Base-by-base conservation (phyloP, 2,888 invertebrate species). In the Digitonthophagus gazella region DNA sequence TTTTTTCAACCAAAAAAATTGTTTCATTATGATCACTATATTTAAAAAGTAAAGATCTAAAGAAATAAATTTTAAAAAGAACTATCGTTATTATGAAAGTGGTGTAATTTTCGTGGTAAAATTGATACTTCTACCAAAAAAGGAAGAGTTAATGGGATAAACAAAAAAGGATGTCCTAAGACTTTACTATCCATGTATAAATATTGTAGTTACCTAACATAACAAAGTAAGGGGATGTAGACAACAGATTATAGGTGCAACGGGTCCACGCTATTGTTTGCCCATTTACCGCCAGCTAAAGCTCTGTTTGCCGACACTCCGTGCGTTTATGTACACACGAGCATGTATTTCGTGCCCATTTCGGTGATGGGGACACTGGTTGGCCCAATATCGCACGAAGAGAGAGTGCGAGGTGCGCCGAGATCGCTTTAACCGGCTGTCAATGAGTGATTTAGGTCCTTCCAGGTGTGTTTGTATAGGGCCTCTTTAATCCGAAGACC, bases 251-350 rank as follows among this genome's bases (percentile, higher is more conserved):
- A 81, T 77, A 77, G 76, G 78, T 78, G 79, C 78, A 78, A 78
- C 77, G 78, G 79, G 77, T 76, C 76, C 75, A 66, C 57, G 71
- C 74, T 76, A 78, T 81, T 82, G 81, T 82, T 82, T 82, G 81
- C 77, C 81, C 82, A 82, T 82, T 82, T 81, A 80, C 81, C 81
- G 82, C 81, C 81, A 81, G 80, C 80, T 82, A 81, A 80, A 80
- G 79, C 74, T 76, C 76, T 81, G 80, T 81, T 81, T 81, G 78
- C 80, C 72, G 78, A 80, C 78, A 80, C 80, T 79, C 78, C 77
- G 75, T 74, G 75, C 75, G 75, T 77, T 76, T 76, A 76, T 75
- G 65, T 65, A 65, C 65, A 65, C 55, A 65, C 11, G 54, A 15
- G 65, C 54, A 19, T 19, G 44, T 44, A 65, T 58, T 54, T 58